Evolutionary conservation across 2,113 vertebrate species (phyloP), one percentile per base, ranked within the genome.

Genomic region (Osmerus mordax): DNA sequence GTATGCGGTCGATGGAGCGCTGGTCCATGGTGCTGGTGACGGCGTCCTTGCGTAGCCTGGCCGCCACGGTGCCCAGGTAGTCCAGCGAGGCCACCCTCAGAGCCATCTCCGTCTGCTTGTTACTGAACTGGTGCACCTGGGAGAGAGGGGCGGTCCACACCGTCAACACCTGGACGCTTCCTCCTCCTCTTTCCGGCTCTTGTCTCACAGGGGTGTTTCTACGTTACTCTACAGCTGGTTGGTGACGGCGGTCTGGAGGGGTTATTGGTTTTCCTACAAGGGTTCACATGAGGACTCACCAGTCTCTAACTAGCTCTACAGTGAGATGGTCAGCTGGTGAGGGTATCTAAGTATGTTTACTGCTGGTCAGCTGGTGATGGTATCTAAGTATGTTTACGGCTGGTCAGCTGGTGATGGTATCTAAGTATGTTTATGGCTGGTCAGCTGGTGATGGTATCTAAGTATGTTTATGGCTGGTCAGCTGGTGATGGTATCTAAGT

Each of bases 11-110:
- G 77, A 99, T 95, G 75, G 96, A 96, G 59, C 93, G 94, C 90
- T 98, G 96, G 90, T 99, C 96, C 97, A 99, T 97, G 87, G 94
- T 97, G 92, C 96, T 99, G 81, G 96, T 96, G 74, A 99, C 97
- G 0, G 95, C 95, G 63, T 99, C 97, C 86, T 98, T 99, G 76
- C 97, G 94, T 0, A 99, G 86, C 71, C 97, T 93, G 32, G 97
- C 95, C 4, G 97, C 97, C 70, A 99, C 97, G 23, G 97, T 99
- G 84, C 97, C 97, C 86, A 99, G 92, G 83, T 99, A 99, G 89
- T 99, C 97, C 81, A 99, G 92, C 8, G 97, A 99, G 9, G 97
- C 97, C 71, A 99, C 97, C 90, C 97, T 94, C 81, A 99, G 91
- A 66, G 97, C 96, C 97, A 99, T 99, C 84, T 99, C 97, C 61